phyloP scores from a whole-genome alignment of 2,888 invertebrate species.

The Scaptomyza parva region DNA sequence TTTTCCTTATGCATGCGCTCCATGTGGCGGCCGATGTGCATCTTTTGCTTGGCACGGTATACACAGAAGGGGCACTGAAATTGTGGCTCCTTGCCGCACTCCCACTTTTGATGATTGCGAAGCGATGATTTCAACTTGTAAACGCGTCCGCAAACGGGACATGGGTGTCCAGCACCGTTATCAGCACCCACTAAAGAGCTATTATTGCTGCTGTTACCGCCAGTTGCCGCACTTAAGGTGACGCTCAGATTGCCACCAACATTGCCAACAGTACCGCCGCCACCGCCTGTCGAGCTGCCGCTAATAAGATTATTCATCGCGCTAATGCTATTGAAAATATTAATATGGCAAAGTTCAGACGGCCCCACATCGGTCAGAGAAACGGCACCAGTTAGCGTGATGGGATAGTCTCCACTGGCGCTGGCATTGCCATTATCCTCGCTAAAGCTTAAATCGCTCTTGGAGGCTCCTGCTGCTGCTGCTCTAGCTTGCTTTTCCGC shows the following conservation, averaged over 20 bases:
- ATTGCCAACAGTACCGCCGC: slow-evolving; percentile 22
- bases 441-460: slow-evolving; percentile 79
- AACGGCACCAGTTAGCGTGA: slow-evolving; percentile 73
- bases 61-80: slow-evolving; percentile 93
- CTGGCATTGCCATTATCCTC: slow-evolving; percentile 71
- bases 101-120: slow-evolving; percentile 94
- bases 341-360: slow-evolving; percentile 81
- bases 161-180: slow-evolving; percentile 88
- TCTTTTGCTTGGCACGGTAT: slow-evolving; percentile 93
- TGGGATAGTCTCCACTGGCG: slow-evolving; percentile 77
- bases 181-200: slow-evolving; percentile 60
- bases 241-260: slow-evolving; percentile 46
- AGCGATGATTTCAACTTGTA: slow-evolving; percentile 95
- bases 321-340: slow-evolving; percentile 83
- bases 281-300: slow-evolving; percentile 67
- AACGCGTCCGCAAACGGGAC: slow-evolving; percentile 92
- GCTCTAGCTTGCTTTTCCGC: slow-evolving; percentile 77
- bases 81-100: slow-evolving; percentile 93
- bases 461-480: slow-evolving; percentile 49
- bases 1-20: slow-evolving; percentile 92
- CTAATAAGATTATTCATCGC: slow-evolving; percentile 84
- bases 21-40: slow-evolving; percentile 93
- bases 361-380: slow-evolving; percentile 80
- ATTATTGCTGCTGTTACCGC: slow-evolving; percentile 47
- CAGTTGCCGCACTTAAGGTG: slow-evolving; percentile 13